phyloP scores from a whole-genome alignment of 2,797 vertebrate species.

The Sebastes flavidus region DNA sequence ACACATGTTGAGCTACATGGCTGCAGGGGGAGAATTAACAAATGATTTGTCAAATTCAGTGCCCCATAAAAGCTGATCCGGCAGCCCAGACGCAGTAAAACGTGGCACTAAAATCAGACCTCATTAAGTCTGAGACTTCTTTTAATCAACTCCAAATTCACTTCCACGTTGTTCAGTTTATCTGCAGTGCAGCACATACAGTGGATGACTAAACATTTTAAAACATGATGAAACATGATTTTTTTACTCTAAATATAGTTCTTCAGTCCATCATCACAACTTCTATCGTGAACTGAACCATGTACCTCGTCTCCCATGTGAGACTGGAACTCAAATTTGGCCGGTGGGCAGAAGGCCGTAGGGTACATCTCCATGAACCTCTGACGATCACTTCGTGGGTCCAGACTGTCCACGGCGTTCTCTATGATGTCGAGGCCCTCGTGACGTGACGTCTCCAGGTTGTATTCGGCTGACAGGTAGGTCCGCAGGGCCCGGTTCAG shows the following conservation, averaged over 20 bases:
- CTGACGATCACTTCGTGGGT: constrained; percentile 96
- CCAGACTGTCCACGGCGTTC: constrained; percentile 97
- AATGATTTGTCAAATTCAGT: constrained; percentile 55
- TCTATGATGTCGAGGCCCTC: constrained; percentile 98
- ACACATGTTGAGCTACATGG: constrained; percentile 50
- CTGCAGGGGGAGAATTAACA: constrained; percentile 57
- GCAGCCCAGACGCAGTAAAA: constrained; percentile 62
- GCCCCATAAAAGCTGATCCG: constrained; percentile 52
- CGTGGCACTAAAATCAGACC: constrained; percentile 39
- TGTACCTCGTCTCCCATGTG: constrained; percentile 98
- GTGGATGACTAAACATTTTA: background rate
- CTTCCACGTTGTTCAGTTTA: constrained; percentile 6
- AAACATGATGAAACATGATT: background rate
- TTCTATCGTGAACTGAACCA: background rate
- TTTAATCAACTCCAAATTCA: constrained; percentile 38
- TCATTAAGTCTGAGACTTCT: constrained; percentile 49
- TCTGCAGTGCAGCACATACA: background rate
- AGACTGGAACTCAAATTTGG: constrained; percentile 97
- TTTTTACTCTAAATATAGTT: background rate
- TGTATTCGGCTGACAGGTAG: constrained; percentile 98
- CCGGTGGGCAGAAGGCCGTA: constrained; percentile 93
- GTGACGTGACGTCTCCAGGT: constrained; percentile 97
- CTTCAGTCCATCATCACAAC: background rate
- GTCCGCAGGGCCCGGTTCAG: constrained; percentile 95
- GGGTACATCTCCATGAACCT: constrained; percentile 99